phyloP scores from a whole-genome alignment of 2,888 invertebrate species.

The Sminthurides aquaticus region DNA sequence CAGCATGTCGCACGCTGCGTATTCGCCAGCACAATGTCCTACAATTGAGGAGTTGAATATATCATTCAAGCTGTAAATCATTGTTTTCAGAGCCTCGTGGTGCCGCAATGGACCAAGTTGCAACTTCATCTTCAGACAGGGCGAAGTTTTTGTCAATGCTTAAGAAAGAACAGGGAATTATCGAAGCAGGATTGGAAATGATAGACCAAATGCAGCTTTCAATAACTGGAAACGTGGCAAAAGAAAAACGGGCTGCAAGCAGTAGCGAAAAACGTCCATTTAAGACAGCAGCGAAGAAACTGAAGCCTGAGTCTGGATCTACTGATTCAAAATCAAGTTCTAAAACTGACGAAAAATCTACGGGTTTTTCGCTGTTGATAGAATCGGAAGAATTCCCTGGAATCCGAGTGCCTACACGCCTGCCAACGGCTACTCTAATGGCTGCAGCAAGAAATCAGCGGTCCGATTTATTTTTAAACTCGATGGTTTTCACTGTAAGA shows the following conservation, averaged over 20 bases:
- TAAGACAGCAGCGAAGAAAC: slow-evolving; percentile 37
- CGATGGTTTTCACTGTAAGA: slow-evolving; percentile 32
- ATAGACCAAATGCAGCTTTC: slow-evolving; percentile 53
- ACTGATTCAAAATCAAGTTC: slow-evolving; percentile 25
- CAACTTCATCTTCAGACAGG: slow-evolving; percentile 29
- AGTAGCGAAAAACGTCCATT: slow-evolving; percentile 31
- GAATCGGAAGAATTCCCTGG: slow-evolving; percentile 41
- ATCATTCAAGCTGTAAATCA: too few relatives aligned
- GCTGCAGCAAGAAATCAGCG: slow-evolving; percentile 35
- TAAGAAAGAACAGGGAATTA: slow-evolving; percentile 31
- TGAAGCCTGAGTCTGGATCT: slow-evolving; percentile 33
- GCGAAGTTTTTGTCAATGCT: slow-evolving; percentile 24
- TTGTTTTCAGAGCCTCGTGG: too few relatives aligned
- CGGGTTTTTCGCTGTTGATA: slow-evolving; percentile 30
- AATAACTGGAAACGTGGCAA: slow-evolving; percentile 76
- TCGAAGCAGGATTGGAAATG: slow-evolving; percentile 44
- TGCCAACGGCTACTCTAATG: slow-evolving; percentile 31
- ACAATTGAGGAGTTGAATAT: too few relatives aligned
- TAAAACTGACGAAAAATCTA: slow-evolving; percentile 23
- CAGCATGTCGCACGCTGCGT: too few relatives aligned
- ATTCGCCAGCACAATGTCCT: too few relatives aligned
- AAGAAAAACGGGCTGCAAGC: slow-evolving; percentile 66
- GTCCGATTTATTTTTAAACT: slow-evolving; percentile 36
- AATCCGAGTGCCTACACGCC: slow-evolving; percentile 31
- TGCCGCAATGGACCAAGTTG: too few relatives aligned